Percentiles rank a stretch among this genome's conserved stretches.
phyloP scores from a whole-genome alignment of 2,113 vertebrate species.

The Centropus bengalensis region DNA sequence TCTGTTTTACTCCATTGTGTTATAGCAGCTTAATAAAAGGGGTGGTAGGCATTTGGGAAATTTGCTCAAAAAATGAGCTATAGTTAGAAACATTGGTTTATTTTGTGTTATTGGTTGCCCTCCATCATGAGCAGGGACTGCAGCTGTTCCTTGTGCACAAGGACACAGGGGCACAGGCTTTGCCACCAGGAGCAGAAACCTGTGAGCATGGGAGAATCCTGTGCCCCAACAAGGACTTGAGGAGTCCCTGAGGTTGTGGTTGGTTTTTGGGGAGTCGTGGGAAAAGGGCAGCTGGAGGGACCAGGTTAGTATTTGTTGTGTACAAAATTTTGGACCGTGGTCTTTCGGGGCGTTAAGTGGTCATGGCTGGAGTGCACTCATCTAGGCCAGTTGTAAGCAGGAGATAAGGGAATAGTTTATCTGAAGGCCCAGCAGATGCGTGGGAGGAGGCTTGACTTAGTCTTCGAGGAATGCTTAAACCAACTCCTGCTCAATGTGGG shows the following conservation, averaged over 20 bases:
- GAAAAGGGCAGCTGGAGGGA: not conserved
- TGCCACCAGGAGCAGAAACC: not conserved
- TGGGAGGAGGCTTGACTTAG: not conserved
- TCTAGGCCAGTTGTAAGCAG: not conserved
- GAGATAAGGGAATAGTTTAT: not conserved
- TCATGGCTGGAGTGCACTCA: not conserved
- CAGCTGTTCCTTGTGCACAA: not conserved
- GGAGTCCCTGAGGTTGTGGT: not conserved
- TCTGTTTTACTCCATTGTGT: not conserved
- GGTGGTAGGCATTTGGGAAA: not conserved
- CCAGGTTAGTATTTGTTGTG: not conserved
- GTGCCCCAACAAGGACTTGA: fast-evolving
- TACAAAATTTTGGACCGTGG: not conserved
- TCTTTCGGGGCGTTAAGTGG: not conserved
- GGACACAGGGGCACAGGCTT: not conserved
- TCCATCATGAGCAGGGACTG: not conserved
- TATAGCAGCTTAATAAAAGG: not conserved
- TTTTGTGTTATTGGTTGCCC: not conserved
- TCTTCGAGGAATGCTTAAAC: not conserved
- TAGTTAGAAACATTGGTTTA: not conserved
- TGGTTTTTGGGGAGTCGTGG: not conserved
- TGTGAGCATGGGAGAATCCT: fast-evolving
- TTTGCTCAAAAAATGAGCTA: not conserved
- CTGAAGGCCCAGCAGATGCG: not conserved
- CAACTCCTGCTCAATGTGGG: not conserved